Conservation (phyloP, 2,888 invertebrate genomes). For the Periphyllus acericola region DNA sequence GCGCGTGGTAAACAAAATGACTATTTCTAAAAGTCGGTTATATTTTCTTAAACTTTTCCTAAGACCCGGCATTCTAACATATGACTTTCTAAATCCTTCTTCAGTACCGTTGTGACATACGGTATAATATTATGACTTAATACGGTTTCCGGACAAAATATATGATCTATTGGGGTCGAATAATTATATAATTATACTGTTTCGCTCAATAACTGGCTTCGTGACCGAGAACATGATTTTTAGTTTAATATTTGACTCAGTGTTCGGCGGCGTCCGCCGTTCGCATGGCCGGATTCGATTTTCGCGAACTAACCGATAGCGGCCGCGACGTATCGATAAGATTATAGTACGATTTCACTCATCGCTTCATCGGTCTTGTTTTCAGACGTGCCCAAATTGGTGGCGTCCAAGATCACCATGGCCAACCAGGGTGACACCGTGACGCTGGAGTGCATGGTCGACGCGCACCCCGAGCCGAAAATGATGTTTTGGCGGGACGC, state of each 20-base stretch:
- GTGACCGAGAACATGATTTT: too few relatives aligned
- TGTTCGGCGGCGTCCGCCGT: background rate
- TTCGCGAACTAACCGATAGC: too few relatives aligned
- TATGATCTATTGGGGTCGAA: too few relatives aligned
- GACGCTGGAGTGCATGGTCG: constrained; percentile 80
- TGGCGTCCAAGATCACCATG: constrained; percentile 81
- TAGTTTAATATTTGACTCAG: background rate
- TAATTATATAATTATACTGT: background rate
- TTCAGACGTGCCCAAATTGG: constrained; percentile 79
- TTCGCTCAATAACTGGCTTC: background rate
- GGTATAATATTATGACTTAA: too few relatives aligned
- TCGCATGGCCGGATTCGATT: constrained; percentile 6
- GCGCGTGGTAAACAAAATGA: too few relatives aligned
- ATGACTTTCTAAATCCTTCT: too few relatives aligned
- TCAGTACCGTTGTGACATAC: too few relatives aligned
- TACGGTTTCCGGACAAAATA: too few relatives aligned
- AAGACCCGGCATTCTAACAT: too few relatives aligned
- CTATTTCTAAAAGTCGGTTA: too few relatives aligned
- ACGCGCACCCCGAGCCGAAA: constrained; percentile 82
- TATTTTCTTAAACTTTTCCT: too few relatives aligned
- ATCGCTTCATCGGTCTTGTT: constrained; percentile 64
- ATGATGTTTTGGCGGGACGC: constrained; percentile 85
- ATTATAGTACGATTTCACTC: background rate
- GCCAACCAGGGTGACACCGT: constrained; percentile 81
- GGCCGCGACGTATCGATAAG: background rate